phyloP scores from a whole-genome alignment of 2,113 vertebrate genomes.

The Megaceryle maxima region DNA sequence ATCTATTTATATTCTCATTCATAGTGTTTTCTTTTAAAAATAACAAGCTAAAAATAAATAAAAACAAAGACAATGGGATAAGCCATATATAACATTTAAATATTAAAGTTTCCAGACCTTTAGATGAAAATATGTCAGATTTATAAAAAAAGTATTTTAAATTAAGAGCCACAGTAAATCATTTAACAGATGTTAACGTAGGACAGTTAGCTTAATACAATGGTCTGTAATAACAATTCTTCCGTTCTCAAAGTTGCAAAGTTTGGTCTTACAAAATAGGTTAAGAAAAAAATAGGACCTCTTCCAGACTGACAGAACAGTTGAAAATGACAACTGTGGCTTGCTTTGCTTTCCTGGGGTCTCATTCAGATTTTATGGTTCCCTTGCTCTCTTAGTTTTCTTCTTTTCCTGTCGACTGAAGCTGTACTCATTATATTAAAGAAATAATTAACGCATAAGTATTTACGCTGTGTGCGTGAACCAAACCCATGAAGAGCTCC shows the following conservation, averaged over 20 bases:
- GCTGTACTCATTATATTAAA: background rate
- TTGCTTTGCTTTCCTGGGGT: background rate
- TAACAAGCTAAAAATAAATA: background rate
- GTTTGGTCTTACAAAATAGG: background rate
- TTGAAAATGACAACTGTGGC: background rate
- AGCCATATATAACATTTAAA: background rate
- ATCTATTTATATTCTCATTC: background rate
- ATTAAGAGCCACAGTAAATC: background rate
- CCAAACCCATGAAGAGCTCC: background rate
- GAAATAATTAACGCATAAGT: background rate
- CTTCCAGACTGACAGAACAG: background rate
- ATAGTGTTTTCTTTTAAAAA: background rate
- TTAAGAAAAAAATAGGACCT: background rate
- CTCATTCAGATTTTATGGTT: slow-evolving; percentile 14
- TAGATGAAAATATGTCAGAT: background rate
- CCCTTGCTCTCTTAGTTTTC: background rate
- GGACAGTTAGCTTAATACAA: fast-evolving
- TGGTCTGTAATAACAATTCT: background rate
- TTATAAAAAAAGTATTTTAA: background rate
- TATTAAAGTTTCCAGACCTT: background rate
- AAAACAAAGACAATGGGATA: background rate
- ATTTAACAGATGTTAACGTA: background rate
- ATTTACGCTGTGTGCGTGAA: background rate
- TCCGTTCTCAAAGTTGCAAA: background rate
- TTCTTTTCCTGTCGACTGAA: background rate